Base-by-base conservation (phyloP, 2,113 vertebrate species). In the Callospermophilus lateralis region DNA sequence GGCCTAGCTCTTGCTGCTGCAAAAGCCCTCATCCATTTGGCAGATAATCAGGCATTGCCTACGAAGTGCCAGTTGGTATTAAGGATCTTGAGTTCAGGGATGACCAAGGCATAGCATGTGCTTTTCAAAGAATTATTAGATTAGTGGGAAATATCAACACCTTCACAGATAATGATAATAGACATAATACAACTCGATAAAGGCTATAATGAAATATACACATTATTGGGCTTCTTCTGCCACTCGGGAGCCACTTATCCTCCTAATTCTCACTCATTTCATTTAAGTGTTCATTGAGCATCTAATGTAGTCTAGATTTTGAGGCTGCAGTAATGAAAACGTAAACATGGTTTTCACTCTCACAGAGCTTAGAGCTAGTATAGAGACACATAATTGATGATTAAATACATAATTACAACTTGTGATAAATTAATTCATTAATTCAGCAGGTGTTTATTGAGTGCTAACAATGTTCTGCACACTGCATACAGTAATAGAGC, bases 211-310 rank as follows among this genome's bases (percentile, higher is more conserved):
- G 53, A 83, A 9, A 61, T 32, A 58, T 10, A 15, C 9, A 78
- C 15, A 10, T 65, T 91, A n/a, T 73, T 84, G 39, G 16, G 10
- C 72, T 93, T 67, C 32, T 70, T 87, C 45, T 89, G n/a, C 72
- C n/a, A 84, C 4, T 90, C 70, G 53, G 81, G 13, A 96, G 48
- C 28, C 22, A 81, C 32, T 67, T 84, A 30, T 91, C 63, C 48
- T 65, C 78, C 58, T 84, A 84, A 90, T 37, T 61, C 58, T 86
- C 77, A 95, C 77, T 77, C 34, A 39, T 80, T 80, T 89, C 32
- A 84, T 63, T 84, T 19, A 48, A 17, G 22, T 34, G 17, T 81
- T 72, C 68, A 51, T 32, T 84, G 58, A 89, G 48, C 51, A 93
- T 51, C 55, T 55, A 80, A 58, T 72, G 65, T 39, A 81, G 34